Percentiles rank a stretch among this genome's conserved stretches.
phyloP scores from a whole-genome alignment of 2,888 invertebrate genomes.

The Argyresthia goedartella region DNA sequence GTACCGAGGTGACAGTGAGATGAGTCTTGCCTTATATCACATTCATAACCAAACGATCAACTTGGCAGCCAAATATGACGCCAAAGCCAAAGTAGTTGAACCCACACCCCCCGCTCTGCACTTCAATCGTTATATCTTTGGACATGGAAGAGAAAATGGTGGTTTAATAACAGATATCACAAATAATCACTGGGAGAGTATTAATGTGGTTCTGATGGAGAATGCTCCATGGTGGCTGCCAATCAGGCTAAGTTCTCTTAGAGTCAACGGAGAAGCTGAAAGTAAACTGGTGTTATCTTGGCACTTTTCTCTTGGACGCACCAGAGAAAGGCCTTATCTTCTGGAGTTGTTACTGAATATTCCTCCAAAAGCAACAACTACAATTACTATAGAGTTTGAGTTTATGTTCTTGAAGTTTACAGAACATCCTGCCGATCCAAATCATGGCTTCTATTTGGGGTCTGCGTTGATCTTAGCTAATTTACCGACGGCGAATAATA shows the following conservation, averaged over 20 bases:
- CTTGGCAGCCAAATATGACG: constrained; percentile 73
- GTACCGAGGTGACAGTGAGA: constrained; percentile 77
- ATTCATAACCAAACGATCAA: constrained; percentile 75
- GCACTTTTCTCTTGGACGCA: constrained; percentile 81
- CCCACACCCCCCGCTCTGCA: constrained; percentile 75
- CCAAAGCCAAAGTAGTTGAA: constrained; percentile 57
- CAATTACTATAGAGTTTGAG: constrained; percentile 90
- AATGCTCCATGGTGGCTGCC: constrained; percentile 93
- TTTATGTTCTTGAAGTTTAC: constrained; percentile 97
- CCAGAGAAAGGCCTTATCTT: constrained; percentile 87
- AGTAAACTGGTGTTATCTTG: constrained; percentile 68
- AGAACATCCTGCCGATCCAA: constrained; percentile 99
- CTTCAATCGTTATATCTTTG: constrained; percentile 86
- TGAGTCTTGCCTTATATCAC: constrained; percentile 79
- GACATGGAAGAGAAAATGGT: constrained; percentile 93
- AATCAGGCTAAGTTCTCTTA: constrained; percentile 90
- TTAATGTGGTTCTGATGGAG: constrained; percentile 88
- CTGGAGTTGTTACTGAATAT: constrained; percentile 86
- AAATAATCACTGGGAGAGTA: constrained; percentile 81
- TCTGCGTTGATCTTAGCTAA: constrained; percentile 86
- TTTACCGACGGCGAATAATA: constrained; percentile 84
- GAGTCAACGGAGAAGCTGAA: constrained; percentile 73
- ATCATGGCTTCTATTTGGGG: constrained; percentile 97
- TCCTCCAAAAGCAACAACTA: constrained; percentile 84
- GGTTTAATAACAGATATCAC: constrained; percentile 88